Evolutionary conservation across 2,888 invertebrate genomes (phyloP).

Genomic region (Tiphia femorata): DNA sequence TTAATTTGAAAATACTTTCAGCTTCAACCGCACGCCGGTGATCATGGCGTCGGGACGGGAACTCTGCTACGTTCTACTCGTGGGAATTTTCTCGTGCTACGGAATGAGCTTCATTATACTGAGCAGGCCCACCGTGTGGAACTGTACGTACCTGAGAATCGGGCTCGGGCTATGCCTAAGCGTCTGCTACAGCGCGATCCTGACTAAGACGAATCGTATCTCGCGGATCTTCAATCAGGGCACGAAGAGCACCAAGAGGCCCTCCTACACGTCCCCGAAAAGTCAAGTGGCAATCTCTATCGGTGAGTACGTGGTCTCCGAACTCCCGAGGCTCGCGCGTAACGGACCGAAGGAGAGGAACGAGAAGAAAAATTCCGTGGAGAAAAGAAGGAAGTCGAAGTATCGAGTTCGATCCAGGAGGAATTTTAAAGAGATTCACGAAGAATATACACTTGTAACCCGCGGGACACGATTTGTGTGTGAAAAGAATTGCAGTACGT

Average conservation of each 20-base stretch:
- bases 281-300: constrained; percentile 81
- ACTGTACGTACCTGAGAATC: constrained; percentile 77
- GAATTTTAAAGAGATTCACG: too few species aligned
- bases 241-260: constrained; percentile 78
- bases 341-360: too few species aligned
- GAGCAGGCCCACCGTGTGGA: constrained; percentile 75
- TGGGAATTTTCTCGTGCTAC: constrained; percentile 79
- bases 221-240: constrained; percentile 68
- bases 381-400: too few species aligned
- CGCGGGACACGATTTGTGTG: too few species aligned
- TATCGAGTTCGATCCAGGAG: too few species aligned
- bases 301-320: constrained; percentile 67
- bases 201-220: constrained; percentile 84
- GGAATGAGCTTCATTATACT: constrained; percentile 80
- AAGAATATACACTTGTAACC: too few species aligned
- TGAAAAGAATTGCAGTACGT: too few species aligned
- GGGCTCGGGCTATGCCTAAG: constrained; percentile 81
- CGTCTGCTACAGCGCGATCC: constrained; percentile 81
- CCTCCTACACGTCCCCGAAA: constrained; percentile 81
- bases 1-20: constrained; percentile 36
- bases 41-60: constrained; percentile 85
- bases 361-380: too few species aligned
- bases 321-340: background rate
- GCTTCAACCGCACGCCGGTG: constrained; percentile 75
- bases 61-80: constrained; percentile 81